phyloP scores from a whole-genome alignment of 2,888 invertebrate species.

The Nemapogon koenigi region DNA sequence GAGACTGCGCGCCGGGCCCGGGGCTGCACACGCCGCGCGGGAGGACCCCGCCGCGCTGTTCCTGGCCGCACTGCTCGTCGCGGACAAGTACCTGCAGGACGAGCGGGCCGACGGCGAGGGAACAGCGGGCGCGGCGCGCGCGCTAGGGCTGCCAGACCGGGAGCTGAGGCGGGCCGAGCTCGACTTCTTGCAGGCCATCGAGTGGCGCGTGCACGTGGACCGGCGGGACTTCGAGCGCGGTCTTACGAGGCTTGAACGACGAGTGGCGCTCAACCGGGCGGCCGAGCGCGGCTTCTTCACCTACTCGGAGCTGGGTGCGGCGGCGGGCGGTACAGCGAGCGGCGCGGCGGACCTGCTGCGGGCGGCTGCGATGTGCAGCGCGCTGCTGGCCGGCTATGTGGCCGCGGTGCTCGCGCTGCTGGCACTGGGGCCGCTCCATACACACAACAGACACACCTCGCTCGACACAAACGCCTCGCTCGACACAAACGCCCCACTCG shows the following conservation, averaged over 20 bases:
- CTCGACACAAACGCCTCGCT: no score
- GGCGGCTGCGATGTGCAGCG: constrained; percentile 55
- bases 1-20: constrained; percentile 81
- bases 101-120: constrained; percentile 93
- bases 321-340: constrained; percentile 39
- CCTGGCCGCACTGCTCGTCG: constrained; percentile 94
- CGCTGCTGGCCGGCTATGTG: constrained; percentile 67
- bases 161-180: constrained; percentile 84
- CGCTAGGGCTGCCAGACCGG: no score
- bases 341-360: constrained; percentile 54
- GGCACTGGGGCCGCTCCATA: no score
- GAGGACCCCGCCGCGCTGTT: constrained; percentile 92
- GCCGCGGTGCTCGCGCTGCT: constrained; percentile 66
- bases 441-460: no score
- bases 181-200: constrained; percentile 89
- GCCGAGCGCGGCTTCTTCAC: constrained; percentile 80
- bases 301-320: constrained; percentile 75
- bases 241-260: constrained; percentile 71
- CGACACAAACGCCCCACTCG: no score
- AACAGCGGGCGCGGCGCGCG: constrained; percentile 75
- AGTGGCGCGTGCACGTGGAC: constrained; percentile 87
- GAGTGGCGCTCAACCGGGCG: constrained; percentile 77
- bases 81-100: no score
- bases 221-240: constrained; percentile 78
- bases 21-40: constrained; percentile 81